Base-by-base conservation (phyloP, 1,140 invertebrate genomes). In the Akabosia matsudoensis region DNA sequence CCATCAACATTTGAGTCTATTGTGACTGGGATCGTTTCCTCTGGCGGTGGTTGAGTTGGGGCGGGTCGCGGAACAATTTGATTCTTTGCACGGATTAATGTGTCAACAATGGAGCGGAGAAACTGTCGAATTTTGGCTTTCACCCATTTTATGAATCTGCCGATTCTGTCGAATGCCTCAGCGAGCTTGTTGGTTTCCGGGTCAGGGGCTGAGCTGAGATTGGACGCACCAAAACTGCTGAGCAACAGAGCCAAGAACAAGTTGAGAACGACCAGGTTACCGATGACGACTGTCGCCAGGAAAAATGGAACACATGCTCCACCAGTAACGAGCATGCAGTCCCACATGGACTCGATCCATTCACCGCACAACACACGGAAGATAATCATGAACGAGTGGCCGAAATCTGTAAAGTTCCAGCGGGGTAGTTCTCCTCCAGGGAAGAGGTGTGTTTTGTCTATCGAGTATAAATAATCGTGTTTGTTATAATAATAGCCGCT, bases 321-420 rank as follows among this genome's bases (percentile, higher is more conserved):
- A 37, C 96, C 95, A 74, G 91, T 92, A 28, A 95, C 93, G 73
- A 92, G 88, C 91, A 97, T 94, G 86, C 96, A 98, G 83, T 96
- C 94, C 95, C 95, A 97, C 93, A 98, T 96, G 33, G 95, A 97
- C 84, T 97, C 95, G 80, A 98, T 98, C 96, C 96, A 98, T 87
- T 98, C 97, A 82, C 96, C 97, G 86, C 96, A 98, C 54, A 98
- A 86, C 75, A 98, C 95, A 76, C 97, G 90, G 86, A 99, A 98
- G 80, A 98, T 95, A 83, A 98, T 97, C 96, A 98, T 97, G 84
- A 98, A 97, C 56, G 94, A 96, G 86, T 98, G 97, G 90, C 97
- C 94, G 85, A 98, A 98, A 86, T 98, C 95, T n/a, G 91, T 94
- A 85, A 98, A 97, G 86, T 97, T 96, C 96, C 96, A 98, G 76